Conservation (phyloP, 2,797 vertebrate genomes). For the Sebastes wilsoni region DNA sequence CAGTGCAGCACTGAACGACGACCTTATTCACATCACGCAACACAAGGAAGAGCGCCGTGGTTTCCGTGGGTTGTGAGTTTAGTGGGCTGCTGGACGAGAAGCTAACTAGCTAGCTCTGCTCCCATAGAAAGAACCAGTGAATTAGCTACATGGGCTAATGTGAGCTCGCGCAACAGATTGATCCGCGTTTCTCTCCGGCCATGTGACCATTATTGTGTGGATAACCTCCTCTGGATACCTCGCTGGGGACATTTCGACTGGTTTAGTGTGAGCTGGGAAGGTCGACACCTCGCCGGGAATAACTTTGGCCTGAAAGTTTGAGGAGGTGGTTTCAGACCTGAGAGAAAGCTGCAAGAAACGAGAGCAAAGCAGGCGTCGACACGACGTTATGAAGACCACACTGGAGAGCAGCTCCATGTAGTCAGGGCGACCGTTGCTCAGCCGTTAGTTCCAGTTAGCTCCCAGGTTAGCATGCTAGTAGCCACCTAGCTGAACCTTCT, state of each 20-base stretch:
- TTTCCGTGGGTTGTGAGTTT: slow-evolving; percentile 73
- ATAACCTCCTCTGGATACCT: slow-evolving; percentile 18
- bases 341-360: slow-evolving; percentile 27
- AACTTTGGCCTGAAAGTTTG: slow-evolving; percentile 81
- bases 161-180: slow-evolving; percentile 31
- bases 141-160: slow-evolving; percentile 54
- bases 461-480: slow-evolving; percentile 61
- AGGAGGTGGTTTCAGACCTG: slow-evolving; percentile 59
- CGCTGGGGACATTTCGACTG: slow-evolving; percentile 41
- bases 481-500: slow-evolving; percentile 56
- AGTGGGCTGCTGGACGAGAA: slow-evolving; percentile 44
- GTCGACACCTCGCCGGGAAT: slow-evolving; percentile 69
- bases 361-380: background rate
- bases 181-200: slow-evolving; percentile 33
- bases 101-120: slow-evolving; percentile 63
- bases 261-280: slow-evolving; percentile 61
- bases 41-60: slow-evolving; percentile 68
- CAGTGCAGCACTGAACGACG: slow-evolving; percentile 72
- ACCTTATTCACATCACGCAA: slow-evolving; percentile 77
- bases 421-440: background rate
- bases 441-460: slow-evolving; percentile 32
- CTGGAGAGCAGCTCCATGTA: background rate
- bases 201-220: slow-evolving; percentile 35
- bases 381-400: slow-evolving; percentile 4
- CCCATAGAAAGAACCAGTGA: slow-evolving; percentile 24